Evolutionary conservation across 2,113 vertebrate species (phyloP).

Genomic region (Chloroceryle aenea): DNA sequence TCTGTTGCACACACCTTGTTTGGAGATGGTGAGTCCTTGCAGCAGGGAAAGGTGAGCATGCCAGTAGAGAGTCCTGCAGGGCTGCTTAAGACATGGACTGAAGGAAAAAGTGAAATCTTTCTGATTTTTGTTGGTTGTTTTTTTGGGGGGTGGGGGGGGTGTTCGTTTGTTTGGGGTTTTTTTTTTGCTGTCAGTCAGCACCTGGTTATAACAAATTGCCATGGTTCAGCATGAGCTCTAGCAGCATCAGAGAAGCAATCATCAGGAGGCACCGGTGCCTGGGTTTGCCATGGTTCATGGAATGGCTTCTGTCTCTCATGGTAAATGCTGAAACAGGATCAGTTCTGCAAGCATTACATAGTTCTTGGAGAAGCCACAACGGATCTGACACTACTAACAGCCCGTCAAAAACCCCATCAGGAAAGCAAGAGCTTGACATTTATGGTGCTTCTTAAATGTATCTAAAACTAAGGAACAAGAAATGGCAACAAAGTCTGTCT

Average conservation of each 20-base stretch:
- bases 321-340: background rate
- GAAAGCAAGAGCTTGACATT: background rate
- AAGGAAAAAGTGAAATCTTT: background rate
- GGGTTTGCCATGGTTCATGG: accelerated
- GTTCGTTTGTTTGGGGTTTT: too few species aligned
- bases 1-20: background rate
- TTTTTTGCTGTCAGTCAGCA: background rate
- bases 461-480: background rate
- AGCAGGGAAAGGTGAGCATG: accelerated
- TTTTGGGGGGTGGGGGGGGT: too few species aligned
- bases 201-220: background rate
- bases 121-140: background rate
- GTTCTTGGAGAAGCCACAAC: background rate
- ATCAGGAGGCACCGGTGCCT: background rate
- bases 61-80: background rate
- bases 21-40: background rate
- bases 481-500: background rate
- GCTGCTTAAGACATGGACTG: background rate
- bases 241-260: accelerated
- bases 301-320: background rate
- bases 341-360: background rate
- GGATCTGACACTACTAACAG: background rate
- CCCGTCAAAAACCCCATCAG: background rate
- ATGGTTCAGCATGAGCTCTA: background rate
- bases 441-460: background rate